Conservation (phyloP, 2,797 vertebrate species). For the Sebastes vulpes region DNA sequence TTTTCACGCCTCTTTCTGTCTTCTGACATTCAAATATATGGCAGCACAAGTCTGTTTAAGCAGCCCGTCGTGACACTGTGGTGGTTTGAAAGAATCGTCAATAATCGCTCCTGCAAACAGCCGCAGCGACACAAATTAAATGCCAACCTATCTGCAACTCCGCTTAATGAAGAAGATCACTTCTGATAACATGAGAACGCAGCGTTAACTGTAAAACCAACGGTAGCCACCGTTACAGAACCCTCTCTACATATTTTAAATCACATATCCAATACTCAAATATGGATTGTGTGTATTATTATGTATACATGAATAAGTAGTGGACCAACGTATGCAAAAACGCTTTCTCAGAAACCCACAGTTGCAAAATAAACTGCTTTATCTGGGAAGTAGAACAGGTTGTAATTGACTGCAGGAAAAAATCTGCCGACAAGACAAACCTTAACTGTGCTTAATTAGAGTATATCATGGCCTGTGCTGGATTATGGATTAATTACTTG, state of each 20-base stretch:
- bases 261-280: not conserved
- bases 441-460: slow-evolving; percentile 24
- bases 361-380: not conserved
- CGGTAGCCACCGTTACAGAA: no score
- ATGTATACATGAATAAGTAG: not conserved
- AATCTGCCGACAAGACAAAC: not conserved
- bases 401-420: slow-evolving; percentile 2
- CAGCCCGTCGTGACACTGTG: not conserved
- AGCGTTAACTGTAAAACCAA: not conserved
- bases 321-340: not conserved
- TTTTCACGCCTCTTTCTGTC: slow-evolving; percentile 32
- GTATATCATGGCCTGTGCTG: slow-evolving; percentile 15
- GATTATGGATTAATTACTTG: slow-evolving; percentile 31
- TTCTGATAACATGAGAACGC: not conserved
- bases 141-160: not conserved
- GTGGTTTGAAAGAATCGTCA: slow-evolving; percentile 1
- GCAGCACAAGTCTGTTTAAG: slow-evolving; percentile 4
- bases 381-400: slow-evolving; percentile 2
- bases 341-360: fast-evolving
- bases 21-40: slow-evolving; percentile 29
- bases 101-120: slow-evolving; percentile 28
- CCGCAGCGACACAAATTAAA: slow-evolving; percentile 4
- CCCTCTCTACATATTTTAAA: not conserved
- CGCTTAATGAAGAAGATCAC: not conserved
- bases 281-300: not conserved